Percentiles rank a stretch among this genome's conserved stretches.
Conservation (phyloP, 2,113 vertebrate genomes). For the Ginglymostoma cirratum region DNA sequence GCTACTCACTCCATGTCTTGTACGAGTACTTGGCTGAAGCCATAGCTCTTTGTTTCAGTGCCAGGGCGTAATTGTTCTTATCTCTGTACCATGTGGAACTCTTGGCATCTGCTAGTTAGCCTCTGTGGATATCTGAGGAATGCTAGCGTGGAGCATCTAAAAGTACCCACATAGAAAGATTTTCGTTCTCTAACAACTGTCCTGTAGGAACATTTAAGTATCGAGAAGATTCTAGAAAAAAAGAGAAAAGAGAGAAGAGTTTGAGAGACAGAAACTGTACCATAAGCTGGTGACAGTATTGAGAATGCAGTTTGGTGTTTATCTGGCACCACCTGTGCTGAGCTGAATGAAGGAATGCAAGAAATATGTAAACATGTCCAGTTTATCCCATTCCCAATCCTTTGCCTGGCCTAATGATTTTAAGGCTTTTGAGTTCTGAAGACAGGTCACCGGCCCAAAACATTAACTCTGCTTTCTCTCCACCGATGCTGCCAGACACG, state of each 20-base stretch:
- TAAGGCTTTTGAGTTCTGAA: too few relatives aligned
- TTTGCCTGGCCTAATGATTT: not conserved
- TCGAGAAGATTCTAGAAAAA: not conserved
- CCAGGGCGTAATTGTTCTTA: not conserved
- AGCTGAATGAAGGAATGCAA: not conserved
- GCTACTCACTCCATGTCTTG: not conserved
- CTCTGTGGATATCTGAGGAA: not conserved
- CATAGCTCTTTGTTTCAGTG: not conserved
- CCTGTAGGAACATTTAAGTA: not conserved
- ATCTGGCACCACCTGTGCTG: not conserved
- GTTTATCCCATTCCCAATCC: too few relatives aligned
- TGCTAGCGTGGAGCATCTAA: not conserved
- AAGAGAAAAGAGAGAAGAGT: not conserved
- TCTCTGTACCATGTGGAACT: not conserved
- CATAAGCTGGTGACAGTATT: not conserved
- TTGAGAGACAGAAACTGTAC: not conserved
- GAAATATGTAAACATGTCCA: not conserved
- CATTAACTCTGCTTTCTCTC: too few relatives aligned
- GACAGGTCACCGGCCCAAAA: too few relatives aligned
- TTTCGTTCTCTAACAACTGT: not conserved
- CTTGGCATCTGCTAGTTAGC: not conserved
- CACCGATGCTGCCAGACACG: too few relatives aligned
- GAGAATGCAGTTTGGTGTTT: not conserved
- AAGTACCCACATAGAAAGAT: not conserved
- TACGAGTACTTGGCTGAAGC: too few relatives aligned